Base-by-base conservation (phyloP, 2,113 vertebrate genomes). In the Platichthys flesus region DNA sequence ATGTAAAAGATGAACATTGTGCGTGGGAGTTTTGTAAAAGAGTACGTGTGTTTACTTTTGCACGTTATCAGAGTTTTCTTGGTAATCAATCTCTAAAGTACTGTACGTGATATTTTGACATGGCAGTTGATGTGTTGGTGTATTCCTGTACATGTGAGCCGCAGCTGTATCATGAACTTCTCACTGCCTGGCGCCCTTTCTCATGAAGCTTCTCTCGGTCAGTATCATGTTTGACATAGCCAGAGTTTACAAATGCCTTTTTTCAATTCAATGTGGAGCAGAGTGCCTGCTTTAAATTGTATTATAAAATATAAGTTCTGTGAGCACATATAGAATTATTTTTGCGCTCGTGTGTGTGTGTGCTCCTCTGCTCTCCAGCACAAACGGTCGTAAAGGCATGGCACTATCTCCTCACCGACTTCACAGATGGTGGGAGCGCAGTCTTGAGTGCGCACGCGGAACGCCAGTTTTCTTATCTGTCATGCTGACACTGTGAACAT, bases 1-100 rank as follows among this genome's bases (percentile, higher is more conserved):
- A 85, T 90, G 84, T 93, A 82, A 87, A 90, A 81, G 79, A 89
- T 90, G 80, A 88, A 86, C 86, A 88, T 85, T 76, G 86, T 93
- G 84, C 18, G 87, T 86, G 84, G 67, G 85, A 72, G 82, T 88
- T 89, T 75, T 73, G 90, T 90, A 82, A 81, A 89, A 71, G 89
- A 86, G 71, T 83, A 67, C 69, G 49, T 85, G 77, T 91, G 84
- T 90, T 91, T 87, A 72, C 54, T 90, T 89, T 91, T 90, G 92
- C 85, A 93, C 86, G 91, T 88, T 51, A 75, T 87, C 82, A 57
- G 71, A 85, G 66, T 87, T 84, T 20, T 86, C 76, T 67, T 79
- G 67, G 79, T 87, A 70, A 88, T 81, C 85, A 86, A 81, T 87
- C 90, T 51, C 91, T 86, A 61, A 89, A 89, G 84, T 91, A 79